Evolutionary conservation across 2,888 invertebrate species (phyloP).

Genomic region (Noctua fimbriata): DNA sequence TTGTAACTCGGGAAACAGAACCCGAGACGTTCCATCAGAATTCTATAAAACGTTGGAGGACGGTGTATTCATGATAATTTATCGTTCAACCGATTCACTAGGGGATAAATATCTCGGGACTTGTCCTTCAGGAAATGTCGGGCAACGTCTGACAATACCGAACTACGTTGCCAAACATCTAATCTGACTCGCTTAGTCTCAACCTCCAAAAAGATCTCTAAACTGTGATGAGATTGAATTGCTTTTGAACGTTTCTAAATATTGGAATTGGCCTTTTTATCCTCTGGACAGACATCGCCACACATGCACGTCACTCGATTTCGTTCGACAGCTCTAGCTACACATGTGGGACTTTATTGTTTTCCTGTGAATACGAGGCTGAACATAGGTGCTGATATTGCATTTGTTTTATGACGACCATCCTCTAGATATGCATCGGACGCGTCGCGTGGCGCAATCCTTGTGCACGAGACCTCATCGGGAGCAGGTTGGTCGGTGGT

Average conservation of each 20-base stretch:
- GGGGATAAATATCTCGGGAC: not conserved
- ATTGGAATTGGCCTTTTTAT: not conserved
- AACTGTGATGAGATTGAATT: not conserved
- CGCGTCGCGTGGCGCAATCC: conserved; percentile 92
- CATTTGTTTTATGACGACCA: conserved; percentile 18
- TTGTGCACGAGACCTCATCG: conserved; percentile 92
- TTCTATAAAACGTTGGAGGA: not conserved
- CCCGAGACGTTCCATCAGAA: not conserved
- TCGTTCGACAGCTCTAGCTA: not conserved
- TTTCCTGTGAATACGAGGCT: no score
- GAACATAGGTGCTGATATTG: not conserved
- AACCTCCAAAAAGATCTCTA: not conserved
- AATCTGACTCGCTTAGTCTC: not conserved
- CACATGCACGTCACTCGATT: not conserved
- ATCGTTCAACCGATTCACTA: not conserved
- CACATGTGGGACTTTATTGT: not conserved
- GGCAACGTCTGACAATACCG: not conserved
- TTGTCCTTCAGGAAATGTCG: not conserved
- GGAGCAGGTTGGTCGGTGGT: conserved; percentile 92
- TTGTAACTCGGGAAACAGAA: not conserved
- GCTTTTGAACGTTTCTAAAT: not conserved
- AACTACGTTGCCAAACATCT: not conserved
- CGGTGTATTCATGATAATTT: not conserved
- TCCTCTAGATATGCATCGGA: conserved; percentile 91
- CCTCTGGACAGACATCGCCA: not conserved